These are phyloP conservation scores for Pelobates fuscus DNA, from an alignment of 2,113 vertebrate species.

Conservation along the genomic window DNA sequence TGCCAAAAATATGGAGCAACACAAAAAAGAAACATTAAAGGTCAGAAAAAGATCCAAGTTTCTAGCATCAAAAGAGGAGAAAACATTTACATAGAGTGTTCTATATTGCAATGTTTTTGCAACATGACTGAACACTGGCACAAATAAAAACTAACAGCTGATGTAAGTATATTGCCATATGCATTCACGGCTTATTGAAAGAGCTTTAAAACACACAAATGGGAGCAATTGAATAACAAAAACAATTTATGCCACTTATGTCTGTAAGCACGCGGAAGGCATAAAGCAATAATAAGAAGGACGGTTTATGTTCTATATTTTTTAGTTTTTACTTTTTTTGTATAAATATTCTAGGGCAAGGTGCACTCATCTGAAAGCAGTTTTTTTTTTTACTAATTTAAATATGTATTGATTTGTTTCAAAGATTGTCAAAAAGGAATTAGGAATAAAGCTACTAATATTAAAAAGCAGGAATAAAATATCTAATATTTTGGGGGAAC, in stretches of 20 bases:
- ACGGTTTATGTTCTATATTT: not conserved
- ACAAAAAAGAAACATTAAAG: slow-evolving; percentile 52
- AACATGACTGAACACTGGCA: slow-evolving; percentile 21
- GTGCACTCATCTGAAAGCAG: too few relatives aligned
- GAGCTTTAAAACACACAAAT: slow-evolving; percentile 39
- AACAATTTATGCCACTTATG: slow-evolving; percentile 32
- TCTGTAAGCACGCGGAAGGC: slow-evolving; percentile 8
- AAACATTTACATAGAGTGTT: slow-evolving; percentile 50
- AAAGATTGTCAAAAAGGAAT: too few relatives aligned
- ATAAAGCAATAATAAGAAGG: not conserved
- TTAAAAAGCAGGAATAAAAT: too few relatives aligned
- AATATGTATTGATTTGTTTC: too few relatives aligned
- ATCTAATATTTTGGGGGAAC: too few relatives aligned
- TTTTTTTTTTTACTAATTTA: too few relatives aligned
- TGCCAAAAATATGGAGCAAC: slow-evolving; percentile 52
- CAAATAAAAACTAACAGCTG: slow-evolving; percentile 25
- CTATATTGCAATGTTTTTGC: slow-evolving; percentile 25
- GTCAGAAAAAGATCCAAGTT: slow-evolving; percentile 25
- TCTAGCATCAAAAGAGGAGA: slow-evolving; percentile 40
- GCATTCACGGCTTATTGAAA: slow-evolving; percentile 14
- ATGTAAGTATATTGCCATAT: slow-evolving; percentile 17
- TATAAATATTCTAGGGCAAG: too few relatives aligned
- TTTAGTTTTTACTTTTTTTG: not conserved
- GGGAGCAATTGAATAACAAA: slow-evolving; percentile 30
- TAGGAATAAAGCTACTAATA: too few relatives aligned